Percentiles rank a stretch among this genome's conserved stretches.
phyloP scores from a whole-genome alignment of 2,113 vertebrate species.

The Takifugu flavidus region DNA sequence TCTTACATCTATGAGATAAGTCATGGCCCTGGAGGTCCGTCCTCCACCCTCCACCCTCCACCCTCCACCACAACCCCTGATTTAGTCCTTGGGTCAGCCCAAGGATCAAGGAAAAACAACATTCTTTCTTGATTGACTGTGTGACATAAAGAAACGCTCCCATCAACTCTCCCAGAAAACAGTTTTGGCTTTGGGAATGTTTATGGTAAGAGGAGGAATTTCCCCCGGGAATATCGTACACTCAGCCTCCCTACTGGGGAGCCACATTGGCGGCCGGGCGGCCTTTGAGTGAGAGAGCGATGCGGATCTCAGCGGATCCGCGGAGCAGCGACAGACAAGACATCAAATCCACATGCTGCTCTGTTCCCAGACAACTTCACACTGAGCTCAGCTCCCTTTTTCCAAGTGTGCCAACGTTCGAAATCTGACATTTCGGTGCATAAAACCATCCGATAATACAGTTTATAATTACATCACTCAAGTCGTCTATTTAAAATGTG shows the following conservation, averaged over 20 bases:
- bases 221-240: constrained; percentile 11
- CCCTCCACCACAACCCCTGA: constrained; percentile 48
- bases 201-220: constrained; percentile 34
- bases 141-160: constrained; percentile 31
- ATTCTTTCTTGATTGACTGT: constrained; percentile 43
- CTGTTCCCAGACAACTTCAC: too few species aligned
- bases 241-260: constrained; percentile 1
- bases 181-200: constrained; percentile 53
- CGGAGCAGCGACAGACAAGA: constrained; percentile 10
- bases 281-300: not conserved
- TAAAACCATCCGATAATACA: too few species aligned
- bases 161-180: constrained; percentile 26
- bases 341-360: too few species aligned
- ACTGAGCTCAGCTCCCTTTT: too few species aligned
- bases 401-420: not conserved
- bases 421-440: not conserved
- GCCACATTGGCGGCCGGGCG: constrained; percentile 5
- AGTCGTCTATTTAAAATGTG: not conserved
- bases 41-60: constrained; percentile 26
- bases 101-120: constrained; percentile 53
- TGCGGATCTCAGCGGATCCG: constrained; percentile 18
- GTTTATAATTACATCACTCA: not conserved
- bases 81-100: constrained; percentile 42
- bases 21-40: constrained; percentile 15
- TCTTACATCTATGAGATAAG: constrained; percentile 48